Conservation (phyloP, 30 jellyfish, hydroid and myxozoan species). For the Pelagia noctiluca region DNA sequence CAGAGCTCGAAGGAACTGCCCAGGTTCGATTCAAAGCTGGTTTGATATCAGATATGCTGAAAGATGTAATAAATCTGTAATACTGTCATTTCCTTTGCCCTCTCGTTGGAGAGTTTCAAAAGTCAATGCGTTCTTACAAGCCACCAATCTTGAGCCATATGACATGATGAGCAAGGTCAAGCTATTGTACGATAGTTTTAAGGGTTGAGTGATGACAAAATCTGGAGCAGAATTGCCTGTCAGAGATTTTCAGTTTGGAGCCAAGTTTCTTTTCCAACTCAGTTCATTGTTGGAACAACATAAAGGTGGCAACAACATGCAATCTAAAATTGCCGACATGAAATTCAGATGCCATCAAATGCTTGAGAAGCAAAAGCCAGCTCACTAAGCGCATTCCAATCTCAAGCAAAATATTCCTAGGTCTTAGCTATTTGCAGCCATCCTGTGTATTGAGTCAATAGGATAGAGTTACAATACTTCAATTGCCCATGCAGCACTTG, state of each 20-base stretch:
- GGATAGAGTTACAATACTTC: too few relatives aligned
- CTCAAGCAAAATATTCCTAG: too few relatives aligned
- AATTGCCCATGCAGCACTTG: too few relatives aligned
- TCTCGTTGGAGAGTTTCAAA: slow-evolving; percentile 59
- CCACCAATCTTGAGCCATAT: slow-evolving; percentile 61
- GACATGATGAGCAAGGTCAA: slow-evolving; percentile 19
- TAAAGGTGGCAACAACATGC: slow-evolving; percentile 5
- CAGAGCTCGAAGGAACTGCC: slow-evolving; percentile 57
- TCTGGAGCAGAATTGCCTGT: slow-evolving; percentile 20
- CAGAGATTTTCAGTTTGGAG: slow-evolving; percentile 65
- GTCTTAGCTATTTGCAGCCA: too few relatives aligned
- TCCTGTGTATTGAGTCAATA: too few relatives aligned
- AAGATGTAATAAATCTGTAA: slow-evolving; percentile 56
- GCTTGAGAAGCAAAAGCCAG: too few relatives aligned
- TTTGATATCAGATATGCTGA: slow-evolving; percentile 42
- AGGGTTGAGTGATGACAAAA: slow-evolving; percentile 24
- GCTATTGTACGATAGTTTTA: slow-evolving; percentile 31
- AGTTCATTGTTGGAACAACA: slow-evolving; percentile 1
- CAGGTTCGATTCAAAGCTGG: slow-evolving; percentile 58
- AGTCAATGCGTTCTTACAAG: slow-evolving; percentile 70
- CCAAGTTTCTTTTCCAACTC: slow-evolving; percentile 49
- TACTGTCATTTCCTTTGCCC: slow-evolving; percentile 61
- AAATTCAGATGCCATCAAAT: slow-evolving; percentile 30
- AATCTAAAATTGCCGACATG: not conserved
- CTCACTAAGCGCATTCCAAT: too few relatives aligned